A percentile compares a stretch with the other conserved stretches of the same genome.
Conservation (phyloP, 2,797 vertebrate genomes). For the Fratercula arctica region DNA sequence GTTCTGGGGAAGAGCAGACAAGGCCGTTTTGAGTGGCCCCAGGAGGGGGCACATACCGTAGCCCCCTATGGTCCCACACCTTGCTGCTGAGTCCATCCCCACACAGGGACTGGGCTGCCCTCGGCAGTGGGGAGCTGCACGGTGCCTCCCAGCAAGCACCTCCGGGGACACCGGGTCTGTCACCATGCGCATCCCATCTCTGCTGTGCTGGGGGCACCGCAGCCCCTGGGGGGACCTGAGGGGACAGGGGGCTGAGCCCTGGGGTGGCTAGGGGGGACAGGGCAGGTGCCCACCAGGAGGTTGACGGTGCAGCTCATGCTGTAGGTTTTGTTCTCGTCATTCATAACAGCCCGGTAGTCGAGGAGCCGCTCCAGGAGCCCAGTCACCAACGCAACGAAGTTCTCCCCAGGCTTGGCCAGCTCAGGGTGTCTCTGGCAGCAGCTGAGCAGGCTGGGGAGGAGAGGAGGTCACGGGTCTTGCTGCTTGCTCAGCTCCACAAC, state of each 20-base stretch:
- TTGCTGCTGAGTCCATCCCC: accelerated
- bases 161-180: accelerated
- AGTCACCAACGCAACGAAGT: constrained; percentile 17
- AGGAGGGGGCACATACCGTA: accelerated
- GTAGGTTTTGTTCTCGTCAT: constrained; percentile 66
- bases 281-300: constrained; percentile 51
- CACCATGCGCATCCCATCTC: neutral
- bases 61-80: accelerated
- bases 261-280: too few relatives aligned
- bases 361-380: constrained; percentile 67
- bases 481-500: neutral
- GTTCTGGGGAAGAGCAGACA: constrained; percentile 16
- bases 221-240: neutral
- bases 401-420: constrained; percentile 33
- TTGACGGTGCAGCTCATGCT: constrained; percentile 72
- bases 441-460: constrained; percentile 43
- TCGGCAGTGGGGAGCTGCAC: accelerated
- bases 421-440: constrained; percentile 38
- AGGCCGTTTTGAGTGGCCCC: neutral
- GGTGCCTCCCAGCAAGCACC: neutral
- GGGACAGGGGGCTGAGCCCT: accelerated
- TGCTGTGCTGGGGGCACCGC: neutral
- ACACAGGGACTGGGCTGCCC: neutral
- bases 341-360: constrained; percentile 66
- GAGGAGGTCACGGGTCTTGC: accelerated